Conservation (phyloP, 1,140 invertebrate species). For the Nautilus pompilius region DNA sequence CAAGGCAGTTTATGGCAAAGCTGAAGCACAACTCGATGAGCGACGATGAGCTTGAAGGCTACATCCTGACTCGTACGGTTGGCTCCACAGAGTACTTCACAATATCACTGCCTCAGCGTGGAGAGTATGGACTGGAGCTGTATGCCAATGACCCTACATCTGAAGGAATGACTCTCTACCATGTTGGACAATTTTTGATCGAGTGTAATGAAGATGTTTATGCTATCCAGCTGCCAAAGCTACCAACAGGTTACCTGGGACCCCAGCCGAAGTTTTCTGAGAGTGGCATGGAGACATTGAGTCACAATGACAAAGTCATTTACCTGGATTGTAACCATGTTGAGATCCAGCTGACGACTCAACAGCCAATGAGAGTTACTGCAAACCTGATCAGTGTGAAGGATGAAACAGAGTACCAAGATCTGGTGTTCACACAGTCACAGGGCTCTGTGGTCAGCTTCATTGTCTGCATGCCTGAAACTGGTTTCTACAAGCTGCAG, state of each 20-base stretch:
- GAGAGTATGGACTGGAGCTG: constrained; percentile 55
- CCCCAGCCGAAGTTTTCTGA: constrained; percentile 49
- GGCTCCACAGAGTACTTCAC: constrained; percentile 53
- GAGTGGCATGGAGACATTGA: constrained; percentile 41
- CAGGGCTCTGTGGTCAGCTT: constrained; percentile 38
- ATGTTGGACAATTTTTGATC: constrained; percentile 52
- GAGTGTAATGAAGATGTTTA: constrained; percentile 48
- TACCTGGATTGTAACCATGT: constrained; percentile 42
- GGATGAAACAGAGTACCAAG: constrained; percentile 40
- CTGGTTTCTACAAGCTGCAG: constrained; percentile 54
- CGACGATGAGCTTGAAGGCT: constrained; percentile 48
- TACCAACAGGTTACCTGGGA: constrained; percentile 52
- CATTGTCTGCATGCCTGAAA: constrained; percentile 34
- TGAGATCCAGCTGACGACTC: constrained; percentile 37
- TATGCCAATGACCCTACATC: constrained; percentile 53
- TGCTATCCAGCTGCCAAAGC: constrained; percentile 42
- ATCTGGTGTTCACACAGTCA: constrained; percentile 49
- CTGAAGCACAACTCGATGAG: constrained; percentile 45
- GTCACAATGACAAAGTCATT: constrained; percentile 50
- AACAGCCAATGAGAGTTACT: constrained; percentile 44
- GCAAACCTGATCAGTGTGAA: constrained; percentile 50
- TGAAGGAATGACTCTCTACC: constrained; percentile 51
- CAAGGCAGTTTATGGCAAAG: constrained; percentile 54
- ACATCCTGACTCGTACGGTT: constrained; percentile 47
- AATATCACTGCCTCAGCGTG: constrained; percentile 44